phyloP scores from a whole-genome alignment of 2,888 invertebrate species.

The Chesias legatella region DNA sequence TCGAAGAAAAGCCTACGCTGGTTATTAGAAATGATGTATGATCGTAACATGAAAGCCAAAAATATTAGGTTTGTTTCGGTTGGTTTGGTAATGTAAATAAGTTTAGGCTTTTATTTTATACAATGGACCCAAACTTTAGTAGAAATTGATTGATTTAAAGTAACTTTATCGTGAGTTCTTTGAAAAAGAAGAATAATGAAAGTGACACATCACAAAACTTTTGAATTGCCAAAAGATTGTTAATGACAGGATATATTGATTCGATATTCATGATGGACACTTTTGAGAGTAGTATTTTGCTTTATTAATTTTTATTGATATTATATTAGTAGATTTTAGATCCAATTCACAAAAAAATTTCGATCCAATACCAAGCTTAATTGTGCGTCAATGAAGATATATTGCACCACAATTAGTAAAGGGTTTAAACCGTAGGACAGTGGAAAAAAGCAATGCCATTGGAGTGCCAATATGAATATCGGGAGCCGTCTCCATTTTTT shows the following conservation, averaged over 20 bases:
- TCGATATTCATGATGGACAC: slow-evolving; percentile 19
- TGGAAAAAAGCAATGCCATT: no score
- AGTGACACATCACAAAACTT: slow-evolving; percentile 10
- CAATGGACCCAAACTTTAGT: no score
- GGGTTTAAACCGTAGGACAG: no score
- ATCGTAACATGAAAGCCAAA: slow-evolving; percentile 15
- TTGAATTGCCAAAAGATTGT: slow-evolving; percentile 17
- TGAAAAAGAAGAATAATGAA: slow-evolving; percentile 3
- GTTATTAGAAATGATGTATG: slow-evolving; percentile 30
- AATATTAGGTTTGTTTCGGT: slow-evolving; percentile 12
- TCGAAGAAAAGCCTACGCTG: slow-evolving; percentile 23
- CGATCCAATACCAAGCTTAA: no score
- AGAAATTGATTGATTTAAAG: no score
- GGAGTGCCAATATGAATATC: no score
- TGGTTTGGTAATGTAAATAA: background rate
- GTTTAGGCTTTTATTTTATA: no score
- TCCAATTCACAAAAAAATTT: no score
- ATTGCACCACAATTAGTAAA: no score
- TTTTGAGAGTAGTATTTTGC: no score
- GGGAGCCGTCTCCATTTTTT: no score
- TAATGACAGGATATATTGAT: slow-evolving; percentile 27
- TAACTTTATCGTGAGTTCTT: slow-evolving; percentile 1
- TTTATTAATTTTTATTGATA: background rate
- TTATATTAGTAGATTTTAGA: slow-evolving; percentile 5
- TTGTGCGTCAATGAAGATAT: no score